Evolutionary conservation across 2,888 invertebrate species (phyloP).

Genomic region (Pachymerium ferrugineum): DNA sequence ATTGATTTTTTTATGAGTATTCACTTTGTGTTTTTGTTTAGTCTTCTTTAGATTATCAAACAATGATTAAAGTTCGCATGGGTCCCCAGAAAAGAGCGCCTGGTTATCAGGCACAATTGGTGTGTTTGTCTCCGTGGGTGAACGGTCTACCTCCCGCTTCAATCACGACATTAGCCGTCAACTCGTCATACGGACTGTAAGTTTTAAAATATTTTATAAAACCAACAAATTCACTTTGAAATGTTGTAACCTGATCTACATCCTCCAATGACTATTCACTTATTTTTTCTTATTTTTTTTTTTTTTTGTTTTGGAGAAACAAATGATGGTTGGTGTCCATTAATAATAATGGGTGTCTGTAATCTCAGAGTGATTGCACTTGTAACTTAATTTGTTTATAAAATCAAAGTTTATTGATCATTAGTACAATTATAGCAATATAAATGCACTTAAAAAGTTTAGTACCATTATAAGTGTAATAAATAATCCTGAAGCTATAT

Average conservation of each 20-base stretch:
- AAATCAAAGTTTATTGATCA: no score
- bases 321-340: no score
- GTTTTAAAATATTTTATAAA: conserved; percentile 47
- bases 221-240: conserved; percentile 1
- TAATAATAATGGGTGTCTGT: no score
- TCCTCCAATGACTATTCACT: background rate
- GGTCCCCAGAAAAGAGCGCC: conserved; percentile 78
- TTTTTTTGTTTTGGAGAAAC: conserved; percentile 17
- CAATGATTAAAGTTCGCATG: conserved; percentile 61
- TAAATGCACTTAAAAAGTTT: no score
- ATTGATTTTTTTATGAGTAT: background rate
- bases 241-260: background rate
- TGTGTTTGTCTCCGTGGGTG: conserved; percentile 81
- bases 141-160: conserved; percentile 73
- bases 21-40: conserved; percentile 32
- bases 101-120: conserved; percentile 95
- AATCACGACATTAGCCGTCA: conserved; percentile 84
- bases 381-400: no score
- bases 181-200: conserved; percentile 96
- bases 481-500: no score
- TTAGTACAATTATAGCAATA: no score
- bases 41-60: conserved; percentile 45
- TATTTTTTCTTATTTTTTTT: background rate
- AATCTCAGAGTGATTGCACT: no score
- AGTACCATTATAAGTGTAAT: no score